Evolutionary conservation across 2,113 vertebrate species (phyloP), one percentile per base, ranked within the genome.

Genomic region (Odontesthes bonariensis): DNA sequence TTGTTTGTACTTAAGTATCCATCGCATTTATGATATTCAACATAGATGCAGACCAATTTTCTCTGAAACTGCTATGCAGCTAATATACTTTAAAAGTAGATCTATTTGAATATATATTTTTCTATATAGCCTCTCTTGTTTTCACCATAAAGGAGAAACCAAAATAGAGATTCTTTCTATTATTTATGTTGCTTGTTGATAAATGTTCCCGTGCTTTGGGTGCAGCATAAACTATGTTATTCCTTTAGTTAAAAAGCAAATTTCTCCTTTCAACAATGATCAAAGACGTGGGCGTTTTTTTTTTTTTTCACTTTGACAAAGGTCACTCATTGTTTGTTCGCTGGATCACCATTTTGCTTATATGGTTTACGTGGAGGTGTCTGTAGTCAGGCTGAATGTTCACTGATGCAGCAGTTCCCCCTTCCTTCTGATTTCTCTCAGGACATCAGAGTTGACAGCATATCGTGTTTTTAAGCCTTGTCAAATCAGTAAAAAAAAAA

Each of bases 31-130:
- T 92, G 81, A 90, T 85, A 40, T 74, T 70, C 27, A 31, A 79
- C 65, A 53, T 91, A 80, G 64, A 88, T 92, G 84, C 84, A 93
- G 78, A 84, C 69, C 64, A 57, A 84, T 90, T 79, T 96, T 86
- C 81, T 95, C 94, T 95, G 91, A 94, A 94, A 93, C 94, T 95
- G 95, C 94, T 92, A 94, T 94, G 90, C 91, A 95, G 92, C 88
- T 92, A 93, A 94, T 95, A 94, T 91, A 90, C 75, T 82, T 86
- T 85, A 94, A 95, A 82, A 90, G 73, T 89, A 89, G 81, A 87
- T 78, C 63, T 83, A 86, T 91, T 91, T 88, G 66, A 89, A 85
- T 77, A 84, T 86, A 82, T 91, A 84, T 89, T 89, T 90, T 88
- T 92, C 79, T 91, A 84, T 86, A 77, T 81, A 80, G 66, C 72